Base-by-base conservation (phyloP, 2,113 vertebrate genomes). In the Ctenomys sociabilis region DNA sequence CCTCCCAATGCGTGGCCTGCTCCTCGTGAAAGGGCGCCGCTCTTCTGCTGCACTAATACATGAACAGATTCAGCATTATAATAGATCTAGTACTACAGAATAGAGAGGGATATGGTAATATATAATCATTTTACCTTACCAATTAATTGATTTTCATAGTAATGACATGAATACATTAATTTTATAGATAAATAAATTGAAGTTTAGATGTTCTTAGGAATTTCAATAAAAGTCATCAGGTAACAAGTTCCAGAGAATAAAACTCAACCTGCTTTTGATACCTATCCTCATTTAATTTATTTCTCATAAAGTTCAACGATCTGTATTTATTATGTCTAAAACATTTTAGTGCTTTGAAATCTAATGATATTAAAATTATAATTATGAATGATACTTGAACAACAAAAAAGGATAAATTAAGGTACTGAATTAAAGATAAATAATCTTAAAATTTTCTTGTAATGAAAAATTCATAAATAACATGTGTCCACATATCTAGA, bases 21-120 rank as follows among this genome's bases (percentile, higher is more conserved):
- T 19, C 66, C 0, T 1, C 72, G 73, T 19, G 16, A 45, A 1
- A n/a, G 16, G 4, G 0, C 13, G 40, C 28, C 40, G 30, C 0
- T 5, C 35, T 35, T 28, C 35, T 12, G 75, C 49, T 49, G 10
- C 59, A 66, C 37, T 3, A 73, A 24, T 12, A 84, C 2, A 22
- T n/a, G 70, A 49, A 82, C 17, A 89, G 16, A 77, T 80, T 37
- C 68, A 68, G 78, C 4, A 61, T 14, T 83, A 26, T 19, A 78
- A 52, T 78, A 89, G 52, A 64, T 37, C 14, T 49, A 83, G 43
- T 64, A 77, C 6, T 63, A 14, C 7, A 49, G 10, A 24, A 61
- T 66, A 82, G 37, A 45, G 8, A 22, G 32, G 16, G 4, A 17
- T 6, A 54, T n/a, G 7, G 85, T 28, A 49, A 7, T 52, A 45